Percentiles rank a stretch among this genome's conserved stretches.
Conservation (phyloP, 2,888 invertebrate species). For the Abrostola triplasia region DNA sequence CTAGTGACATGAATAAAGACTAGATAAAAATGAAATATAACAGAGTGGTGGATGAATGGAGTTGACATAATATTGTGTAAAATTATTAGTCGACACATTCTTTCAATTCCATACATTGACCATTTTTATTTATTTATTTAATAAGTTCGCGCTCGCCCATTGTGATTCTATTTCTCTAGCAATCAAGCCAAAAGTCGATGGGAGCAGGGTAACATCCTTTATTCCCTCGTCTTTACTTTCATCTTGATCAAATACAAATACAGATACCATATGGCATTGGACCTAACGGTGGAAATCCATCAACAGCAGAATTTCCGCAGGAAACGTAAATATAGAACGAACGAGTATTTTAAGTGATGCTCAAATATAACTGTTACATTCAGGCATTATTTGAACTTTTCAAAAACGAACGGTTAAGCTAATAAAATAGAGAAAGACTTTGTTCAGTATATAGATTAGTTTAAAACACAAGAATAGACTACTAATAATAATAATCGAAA, state of each 20-base stretch:
- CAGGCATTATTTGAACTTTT: background rate
- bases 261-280: constrained; percentile 23
- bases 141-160: too few relatives aligned
- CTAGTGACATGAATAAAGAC: too few relatives aligned
- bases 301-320: constrained; percentile 45
- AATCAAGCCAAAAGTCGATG: background rate
- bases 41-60: too few relatives aligned
- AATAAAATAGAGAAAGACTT: too few relatives aligned
- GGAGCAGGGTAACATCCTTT: constrained; percentile 24
- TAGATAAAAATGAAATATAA: too few relatives aligned
- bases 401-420: background rate
- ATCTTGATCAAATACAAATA: constrained; percentile 35
- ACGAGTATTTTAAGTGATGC: constrained; percentile 42
- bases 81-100: too few relatives aligned
- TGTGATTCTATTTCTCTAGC: background rate
- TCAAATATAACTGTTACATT: constrained; percentile 29
- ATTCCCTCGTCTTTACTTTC: constrained; percentile 39
- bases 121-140: too few relatives aligned
- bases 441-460: too few relatives aligned
- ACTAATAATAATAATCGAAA: too few relatives aligned
- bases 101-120: too few relatives aligned
- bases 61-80: too few relatives aligned
- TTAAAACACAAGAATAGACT: too few relatives aligned
- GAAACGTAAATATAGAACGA: constrained; percentile 48
- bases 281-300: constrained; percentile 41